phyloP scores from a whole-genome alignment of 2,797 vertebrate species.

The Coluber constrictor region DNA sequence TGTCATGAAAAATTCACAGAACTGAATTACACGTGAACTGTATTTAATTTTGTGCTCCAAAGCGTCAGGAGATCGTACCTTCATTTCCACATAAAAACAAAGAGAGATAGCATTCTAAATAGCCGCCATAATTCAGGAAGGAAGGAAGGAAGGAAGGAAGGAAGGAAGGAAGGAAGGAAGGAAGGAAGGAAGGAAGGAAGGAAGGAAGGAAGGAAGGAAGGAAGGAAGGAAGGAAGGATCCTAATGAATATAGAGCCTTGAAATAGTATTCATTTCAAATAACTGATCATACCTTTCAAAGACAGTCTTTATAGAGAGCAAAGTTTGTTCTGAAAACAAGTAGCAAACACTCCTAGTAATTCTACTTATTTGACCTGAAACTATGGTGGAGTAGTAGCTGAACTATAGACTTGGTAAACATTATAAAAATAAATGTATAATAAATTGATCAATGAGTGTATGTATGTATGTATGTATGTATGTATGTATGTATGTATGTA shows the following conservation, averaged over 20 bases:
- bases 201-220: background rate
- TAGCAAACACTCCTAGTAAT: background rate
- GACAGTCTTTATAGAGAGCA: background rate
- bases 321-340: constrained; percentile 25
- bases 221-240: background rate
- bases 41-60: background rate
- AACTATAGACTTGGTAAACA: background rate
- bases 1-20: background rate
- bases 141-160: background rate
- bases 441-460: constrained; percentile 58
- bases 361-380: constrained; percentile 57
- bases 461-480: background rate
- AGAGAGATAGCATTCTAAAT: background rate
- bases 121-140: background rate
- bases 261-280: background rate
- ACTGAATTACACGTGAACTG: background rate
- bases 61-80: background rate
- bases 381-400: background rate
- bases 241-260: background rate
- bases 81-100: background rate
- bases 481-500: background rate
- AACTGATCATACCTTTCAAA: background rate
- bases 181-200: background rate
- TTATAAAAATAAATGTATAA: constrained; percentile 29
- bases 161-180: too few relatives aligned